Percentiles rank a stretch among this genome's conserved stretches.
Evolutionary conservation across 1,140 invertebrate genomes (phyloP).

Genomic region (Caenorhabditis inopinata): DNA sequence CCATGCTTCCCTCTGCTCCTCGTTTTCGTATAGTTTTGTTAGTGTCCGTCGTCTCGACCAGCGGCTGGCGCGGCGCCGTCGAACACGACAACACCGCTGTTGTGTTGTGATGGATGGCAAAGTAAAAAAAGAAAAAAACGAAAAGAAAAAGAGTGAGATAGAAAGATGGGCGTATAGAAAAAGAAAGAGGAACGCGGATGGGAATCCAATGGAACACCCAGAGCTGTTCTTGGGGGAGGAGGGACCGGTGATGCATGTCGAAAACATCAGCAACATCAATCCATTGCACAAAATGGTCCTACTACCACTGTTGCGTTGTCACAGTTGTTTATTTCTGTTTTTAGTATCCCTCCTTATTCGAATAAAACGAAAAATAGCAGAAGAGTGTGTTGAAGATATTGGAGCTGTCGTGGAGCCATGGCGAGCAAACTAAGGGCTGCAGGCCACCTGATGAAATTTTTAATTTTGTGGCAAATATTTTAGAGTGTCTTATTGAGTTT

Average conservation of each 20-base stretch:
- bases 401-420: not conserved
- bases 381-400: constrained; percentile 10
- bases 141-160: constrained; percentile 28
- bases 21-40: constrained; percentile 34
- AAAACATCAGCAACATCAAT: constrained; percentile 33
- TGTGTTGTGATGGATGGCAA: constrained; percentile 32
- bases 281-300: constrained; percentile 12
- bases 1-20: constrained; percentile 3
- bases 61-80: constrained; percentile 8
- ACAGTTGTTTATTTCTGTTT: not conserved
- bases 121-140: constrained; percentile 6
- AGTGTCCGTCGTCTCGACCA: constrained; percentile 30
- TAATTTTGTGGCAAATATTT: not conserved
- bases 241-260: constrained; percentile 17
- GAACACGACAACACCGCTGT: not conserved
- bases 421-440: not conserved
- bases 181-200: constrained; percentile 24
- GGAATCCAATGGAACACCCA: constrained; percentile 24
- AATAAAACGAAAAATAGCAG: not conserved
- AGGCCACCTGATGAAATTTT: not conserved
- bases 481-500: no score
- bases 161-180: constrained; percentile 7
- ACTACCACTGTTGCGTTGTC: not conserved
- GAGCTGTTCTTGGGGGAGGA: constrained; percentile 14
- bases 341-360: constrained; percentile 1